Evolutionary conservation across 2,797 vertebrate genomes (phyloP).

Genomic region (Takifugu rubripes): DNA sequence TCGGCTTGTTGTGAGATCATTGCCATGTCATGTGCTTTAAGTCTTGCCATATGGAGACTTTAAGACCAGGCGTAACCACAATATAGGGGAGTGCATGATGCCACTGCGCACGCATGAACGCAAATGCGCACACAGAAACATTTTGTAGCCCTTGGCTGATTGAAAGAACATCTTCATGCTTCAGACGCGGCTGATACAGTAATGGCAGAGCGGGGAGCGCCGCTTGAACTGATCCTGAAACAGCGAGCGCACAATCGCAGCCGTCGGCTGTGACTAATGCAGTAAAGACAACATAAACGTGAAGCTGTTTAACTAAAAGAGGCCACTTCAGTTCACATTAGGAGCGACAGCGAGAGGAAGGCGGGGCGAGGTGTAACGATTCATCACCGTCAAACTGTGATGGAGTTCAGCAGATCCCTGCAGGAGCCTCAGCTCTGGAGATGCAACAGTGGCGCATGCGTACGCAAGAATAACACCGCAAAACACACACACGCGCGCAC

Average conservation of each 20-base stretch:
- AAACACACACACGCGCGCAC: slow-evolving; percentile 3
- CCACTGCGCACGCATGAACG: slow-evolving; percentile 7
- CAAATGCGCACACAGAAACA: slow-evolving; percentile 1
- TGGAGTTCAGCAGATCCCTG: background rate
- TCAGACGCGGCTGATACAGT: slow-evolving; percentile 1
- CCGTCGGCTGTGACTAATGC: slow-evolving; percentile 1
- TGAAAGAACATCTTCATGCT: slow-evolving; percentile 23
- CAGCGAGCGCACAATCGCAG: background rate
- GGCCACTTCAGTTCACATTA: background rate
- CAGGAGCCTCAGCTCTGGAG: too few relatives aligned
- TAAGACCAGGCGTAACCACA: slow-evolving; percentile 50
- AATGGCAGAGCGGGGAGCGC: slow-evolving; percentile 19
- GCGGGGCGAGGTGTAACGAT: background rate
- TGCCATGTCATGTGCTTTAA: slow-evolving; percentile 53
- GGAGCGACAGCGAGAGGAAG: background rate
- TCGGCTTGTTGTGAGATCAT: slow-evolving; percentile 57
- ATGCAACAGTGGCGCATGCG: too few relatives aligned
- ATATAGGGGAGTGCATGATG: slow-evolving; percentile 32
- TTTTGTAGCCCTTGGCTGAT: slow-evolving; percentile 13
- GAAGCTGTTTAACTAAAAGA: background rate
- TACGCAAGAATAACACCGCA: background rate
- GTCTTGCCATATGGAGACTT: slow-evolving; percentile 62
- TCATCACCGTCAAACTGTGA: background rate
- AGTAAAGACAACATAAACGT: background rate
- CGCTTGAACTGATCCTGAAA: slow-evolving; percentile 1